phyloP scores from a whole-genome alignment of 2,888 invertebrate genomes.

The Stenolophus ochropezus region DNA sequence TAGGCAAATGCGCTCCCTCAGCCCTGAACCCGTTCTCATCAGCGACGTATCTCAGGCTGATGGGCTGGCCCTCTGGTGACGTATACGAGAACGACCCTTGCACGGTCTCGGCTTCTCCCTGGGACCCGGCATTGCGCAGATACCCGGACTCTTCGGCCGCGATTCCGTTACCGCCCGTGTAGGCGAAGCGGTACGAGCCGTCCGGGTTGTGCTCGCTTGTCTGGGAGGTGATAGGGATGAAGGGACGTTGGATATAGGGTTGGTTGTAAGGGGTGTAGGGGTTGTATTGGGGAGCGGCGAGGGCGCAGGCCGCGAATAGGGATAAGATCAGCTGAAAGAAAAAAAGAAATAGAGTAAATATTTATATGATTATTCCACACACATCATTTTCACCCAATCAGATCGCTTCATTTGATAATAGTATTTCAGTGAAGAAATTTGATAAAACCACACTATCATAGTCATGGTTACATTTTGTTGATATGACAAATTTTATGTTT shows the following conservation, averaged over 20 bases:
- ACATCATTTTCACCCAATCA: no score
- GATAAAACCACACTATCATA: no score
- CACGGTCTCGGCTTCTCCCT: constrained; percentile 83
- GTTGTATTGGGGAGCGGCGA: constrained; percentile 66
- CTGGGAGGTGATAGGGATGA: constrained; percentile 76
- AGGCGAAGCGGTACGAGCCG: constrained; percentile 80
- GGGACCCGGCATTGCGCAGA: constrained; percentile 82
- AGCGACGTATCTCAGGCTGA: constrained; percentile 82
- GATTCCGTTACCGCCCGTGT: constrained; percentile 85
- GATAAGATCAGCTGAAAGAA: constrained; percentile 64
- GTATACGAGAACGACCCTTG: constrained; percentile 86
- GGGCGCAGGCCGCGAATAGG: constrained; percentile 65
- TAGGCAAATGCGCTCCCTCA: constrained; percentile 85
- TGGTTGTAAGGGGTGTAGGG: constrained; percentile 61
- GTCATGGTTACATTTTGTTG: no score
- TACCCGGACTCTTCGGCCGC: constrained; percentile 86
- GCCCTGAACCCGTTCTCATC: constrained; percentile 88
- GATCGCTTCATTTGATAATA: no score
- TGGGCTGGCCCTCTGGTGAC: constrained; percentile 84
- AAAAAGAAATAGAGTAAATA: neutral
- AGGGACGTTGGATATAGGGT: constrained; percentile 66
- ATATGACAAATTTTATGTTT: no score
- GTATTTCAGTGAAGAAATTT: no score
- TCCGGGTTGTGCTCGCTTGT: constrained; percentile 77
- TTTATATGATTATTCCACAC: neutral